phyloP scores from a whole-genome alignment of 2,113 vertebrate genomes.

The Apaloderma vittatum region DNA sequence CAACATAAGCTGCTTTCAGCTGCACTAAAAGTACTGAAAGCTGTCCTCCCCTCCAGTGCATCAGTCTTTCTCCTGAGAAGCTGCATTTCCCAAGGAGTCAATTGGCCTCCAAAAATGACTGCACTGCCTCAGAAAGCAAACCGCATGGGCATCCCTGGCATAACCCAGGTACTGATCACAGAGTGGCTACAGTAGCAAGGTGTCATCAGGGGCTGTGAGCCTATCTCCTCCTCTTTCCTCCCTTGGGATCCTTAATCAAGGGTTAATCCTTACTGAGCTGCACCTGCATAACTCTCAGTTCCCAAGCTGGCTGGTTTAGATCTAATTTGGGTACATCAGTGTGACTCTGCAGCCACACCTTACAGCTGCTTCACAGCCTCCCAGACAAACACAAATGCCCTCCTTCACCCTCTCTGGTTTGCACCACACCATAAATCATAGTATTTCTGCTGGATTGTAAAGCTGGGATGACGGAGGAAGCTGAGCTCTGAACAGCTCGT shows the following conservation, averaged over 20 bases:
- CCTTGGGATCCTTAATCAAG: not conserved
- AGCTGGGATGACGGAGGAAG: not conserved
- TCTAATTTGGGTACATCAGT: not conserved
- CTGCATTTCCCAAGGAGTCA: not conserved
- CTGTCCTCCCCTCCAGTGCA: not conserved
- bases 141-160: not conserved
- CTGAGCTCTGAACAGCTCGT: not conserved
- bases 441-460: not conserved
- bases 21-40: not conserved
- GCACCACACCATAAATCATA: not conserved
- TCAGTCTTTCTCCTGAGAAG: not conserved
- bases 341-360: constrained; percentile 2
- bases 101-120: not conserved
- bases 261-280: not conserved
- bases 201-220: not conserved
- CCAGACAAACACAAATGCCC: not conserved
- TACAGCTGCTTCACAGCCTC: not conserved
- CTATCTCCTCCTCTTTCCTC: not conserved
- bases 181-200: not conserved
- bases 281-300: constrained; percentile 24
- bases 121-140: not conserved
- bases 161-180: not conserved
- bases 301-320: not conserved
- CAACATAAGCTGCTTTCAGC: not conserved
- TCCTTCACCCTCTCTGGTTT: not conserved